phyloP scores from a whole-genome alignment of 2,888 invertebrate species.

The Oegoconia quadripuncta region DNA sequence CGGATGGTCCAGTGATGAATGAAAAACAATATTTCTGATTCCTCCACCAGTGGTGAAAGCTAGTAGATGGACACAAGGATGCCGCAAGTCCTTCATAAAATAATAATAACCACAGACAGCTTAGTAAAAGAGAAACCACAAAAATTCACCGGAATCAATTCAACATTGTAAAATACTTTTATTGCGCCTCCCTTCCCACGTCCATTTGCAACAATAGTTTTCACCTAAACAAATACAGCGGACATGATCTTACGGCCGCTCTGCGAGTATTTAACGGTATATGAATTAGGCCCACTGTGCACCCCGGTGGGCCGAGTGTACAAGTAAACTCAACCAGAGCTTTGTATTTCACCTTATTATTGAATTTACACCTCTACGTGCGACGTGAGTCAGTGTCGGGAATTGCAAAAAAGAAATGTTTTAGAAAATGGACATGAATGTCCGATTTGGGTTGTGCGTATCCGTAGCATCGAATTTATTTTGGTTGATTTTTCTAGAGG shows the following conservation, averaged over 20 bases:
- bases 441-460: too few relatives aligned
- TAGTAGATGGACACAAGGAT: too few relatives aligned
- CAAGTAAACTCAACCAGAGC: slow-evolving; percentile 29
- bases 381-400: slow-evolving; percentile 31
- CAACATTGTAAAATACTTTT: slow-evolving; percentile 32
- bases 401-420: slow-evolving; percentile 32
- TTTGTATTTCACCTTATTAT: slow-evolving; percentile 53
- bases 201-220: slow-evolving; percentile 49
- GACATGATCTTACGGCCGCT: slow-evolving; percentile 45
- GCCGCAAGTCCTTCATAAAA: too few relatives aligned
- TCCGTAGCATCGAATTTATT: too few relatives aligned
- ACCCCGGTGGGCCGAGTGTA: slow-evolving; percentile 41
- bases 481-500: too few relatives aligned
- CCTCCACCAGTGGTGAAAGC: too few relatives aligned
- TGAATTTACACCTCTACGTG: slow-evolving; percentile 59
- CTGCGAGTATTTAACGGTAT: slow-evolving; percentile 59
- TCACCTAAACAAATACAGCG: slow-evolving; percentile 60
- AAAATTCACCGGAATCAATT: slow-evolving; percentile 47
- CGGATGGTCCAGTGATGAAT: too few relatives aligned
- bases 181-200: slow-evolving; percentile 54
- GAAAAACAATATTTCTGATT: too few relatives aligned
- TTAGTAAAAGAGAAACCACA: slow-evolving; percentile 53
- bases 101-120: slow-evolving; percentile 29
- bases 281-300: slow-evolving; percentile 38
- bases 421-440: slow-evolving; percentile 34